phyloP scores from a whole-genome alignment of 2,797 vertebrate species.

The Parotocinclus haroldoi region DNA sequence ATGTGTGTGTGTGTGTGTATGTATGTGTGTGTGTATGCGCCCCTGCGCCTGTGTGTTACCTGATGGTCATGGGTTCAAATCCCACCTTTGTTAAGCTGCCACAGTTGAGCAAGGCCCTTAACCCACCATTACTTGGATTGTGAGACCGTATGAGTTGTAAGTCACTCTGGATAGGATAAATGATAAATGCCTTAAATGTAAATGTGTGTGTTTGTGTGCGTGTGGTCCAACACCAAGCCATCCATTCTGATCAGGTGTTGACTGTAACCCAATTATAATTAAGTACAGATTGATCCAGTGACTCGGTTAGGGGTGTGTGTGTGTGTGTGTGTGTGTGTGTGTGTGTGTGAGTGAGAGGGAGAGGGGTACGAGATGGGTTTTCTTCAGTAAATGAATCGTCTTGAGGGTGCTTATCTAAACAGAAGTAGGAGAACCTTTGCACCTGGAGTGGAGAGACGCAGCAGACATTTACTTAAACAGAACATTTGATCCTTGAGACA shows the following conservation, averaged over 20 bases:
- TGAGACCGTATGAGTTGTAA: no score
- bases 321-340: neutral
- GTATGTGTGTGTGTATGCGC: no score
- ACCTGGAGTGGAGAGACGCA: slow-evolving; percentile 16
- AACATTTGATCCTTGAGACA: slow-evolving; percentile 3
- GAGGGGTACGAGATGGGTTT: neutral
- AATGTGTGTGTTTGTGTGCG: slow-evolving; percentile 6
- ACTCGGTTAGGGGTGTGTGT: neutral
- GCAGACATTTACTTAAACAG: slow-evolving; percentile 8
- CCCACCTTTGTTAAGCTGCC: no score
- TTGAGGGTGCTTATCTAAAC: slow-evolving; percentile 41
- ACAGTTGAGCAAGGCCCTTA: no score
- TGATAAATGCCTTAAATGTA: no score
- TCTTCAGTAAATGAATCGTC: slow-evolving; percentile 34
- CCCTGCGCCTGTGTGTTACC: no score
- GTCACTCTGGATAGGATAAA: no score
- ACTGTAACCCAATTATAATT: slow-evolving; percentile 46
- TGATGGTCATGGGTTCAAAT: no score
- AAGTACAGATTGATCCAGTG: slow-evolving; percentile 45
- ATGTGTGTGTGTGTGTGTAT: slow-evolving; percentile 7
- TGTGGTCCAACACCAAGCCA: neutral
- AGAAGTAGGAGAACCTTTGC: slow-evolving; percentile 22
- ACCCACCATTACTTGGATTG: no score
- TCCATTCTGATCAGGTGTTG: slow-evolving; percentile 26
- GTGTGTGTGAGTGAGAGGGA: neutral